Percentiles rank a stretch among this genome's conserved stretches.
Evolutionary conservation across 2,113 vertebrate species (phyloP).

Genomic region (Rhinopomastus cyanomelas): DNA sequence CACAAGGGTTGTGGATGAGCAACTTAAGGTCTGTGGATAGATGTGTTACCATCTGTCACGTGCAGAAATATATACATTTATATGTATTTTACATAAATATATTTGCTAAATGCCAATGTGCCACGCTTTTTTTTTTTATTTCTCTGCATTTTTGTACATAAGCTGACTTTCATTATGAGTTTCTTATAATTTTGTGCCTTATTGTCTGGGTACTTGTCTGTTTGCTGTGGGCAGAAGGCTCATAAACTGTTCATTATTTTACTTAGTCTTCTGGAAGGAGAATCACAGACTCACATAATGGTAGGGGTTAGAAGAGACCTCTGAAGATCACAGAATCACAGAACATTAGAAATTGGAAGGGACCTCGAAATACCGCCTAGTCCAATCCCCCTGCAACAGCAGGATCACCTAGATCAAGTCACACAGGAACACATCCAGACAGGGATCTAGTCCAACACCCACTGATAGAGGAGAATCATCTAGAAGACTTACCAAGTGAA

Average conservation of each 20-base stretch:
- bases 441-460: too few relatives aligned
- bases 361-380: too few relatives aligned
- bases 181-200: not conserved
- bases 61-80: not conserved
- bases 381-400: too few relatives aligned
- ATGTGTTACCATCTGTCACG: not conserved
- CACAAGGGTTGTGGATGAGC: slow-evolving; percentile 91
- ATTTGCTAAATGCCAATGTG: not conserved
- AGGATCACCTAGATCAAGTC: too few relatives aligned
- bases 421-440: too few relatives aligned
- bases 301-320: too few relatives aligned
- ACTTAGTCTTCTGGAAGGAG: not conserved
- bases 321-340: too few relatives aligned
- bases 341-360: too few relatives aligned
- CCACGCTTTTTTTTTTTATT: not conserved
- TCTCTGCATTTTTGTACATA: not conserved
- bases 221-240: not conserved
- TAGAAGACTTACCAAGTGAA: not conserved
- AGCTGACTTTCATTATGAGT: not conserved
- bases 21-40: slow-evolving; percentile 85
- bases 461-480: too few relatives aligned
- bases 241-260: not conserved
- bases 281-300: too few relatives aligned
- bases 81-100: too few relatives aligned
- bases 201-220: not conserved